Evolutionary conservation across 2,888 invertebrate species (phyloP).

Genomic region (Gortyna flavago): DNA sequence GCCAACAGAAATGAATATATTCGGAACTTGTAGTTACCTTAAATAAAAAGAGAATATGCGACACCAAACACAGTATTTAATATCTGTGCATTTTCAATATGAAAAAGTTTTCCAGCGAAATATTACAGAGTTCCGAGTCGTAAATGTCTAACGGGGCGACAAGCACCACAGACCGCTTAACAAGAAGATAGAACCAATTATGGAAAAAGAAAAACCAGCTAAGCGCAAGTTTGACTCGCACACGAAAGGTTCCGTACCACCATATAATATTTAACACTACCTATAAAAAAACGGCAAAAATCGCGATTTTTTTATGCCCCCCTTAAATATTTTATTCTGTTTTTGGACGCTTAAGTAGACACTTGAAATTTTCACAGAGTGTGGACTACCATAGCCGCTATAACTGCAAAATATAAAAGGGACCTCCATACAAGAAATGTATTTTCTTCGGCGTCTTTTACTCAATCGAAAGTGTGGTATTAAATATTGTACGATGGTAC

Average conservation of each 20-base stretch:
- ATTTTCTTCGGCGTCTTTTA: too few species aligned
- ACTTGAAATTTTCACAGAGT: background rate
- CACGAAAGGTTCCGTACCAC: too few species aligned
- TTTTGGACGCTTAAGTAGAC: too few species aligned
- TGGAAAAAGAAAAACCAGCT: background rate
- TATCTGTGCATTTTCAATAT: background rate
- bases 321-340: too few species aligned
- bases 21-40: background rate
- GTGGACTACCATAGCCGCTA: background rate
- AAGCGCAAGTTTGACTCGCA: too few species aligned
- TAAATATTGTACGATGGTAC: background rate
- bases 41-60: background rate
- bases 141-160: background rate
- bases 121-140: background rate
- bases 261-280: too few species aligned
- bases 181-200: background rate
- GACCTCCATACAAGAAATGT: too few species aligned
- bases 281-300: too few species aligned
- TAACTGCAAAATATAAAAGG: too few species aligned
- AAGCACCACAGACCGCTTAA: background rate
- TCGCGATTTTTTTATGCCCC: too few species aligned
- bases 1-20: background rate
- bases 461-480: background rate
- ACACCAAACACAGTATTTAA: background rate
- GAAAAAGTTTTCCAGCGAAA: background rate